Conservation (phyloP, 1,140 invertebrate genomes). For the Mya arenaria region DNA sequence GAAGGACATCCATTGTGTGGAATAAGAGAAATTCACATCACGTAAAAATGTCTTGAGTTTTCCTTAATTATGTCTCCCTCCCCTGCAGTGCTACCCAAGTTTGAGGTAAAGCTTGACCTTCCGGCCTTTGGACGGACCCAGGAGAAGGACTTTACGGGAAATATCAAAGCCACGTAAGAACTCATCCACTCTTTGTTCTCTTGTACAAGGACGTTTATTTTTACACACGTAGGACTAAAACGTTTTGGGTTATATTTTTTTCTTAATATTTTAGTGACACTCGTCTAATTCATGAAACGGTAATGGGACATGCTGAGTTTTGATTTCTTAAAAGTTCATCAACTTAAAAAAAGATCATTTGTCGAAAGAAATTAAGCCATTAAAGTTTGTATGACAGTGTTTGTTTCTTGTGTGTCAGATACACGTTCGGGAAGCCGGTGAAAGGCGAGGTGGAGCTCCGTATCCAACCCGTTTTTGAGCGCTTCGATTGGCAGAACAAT, state of each 20-base stretch:
- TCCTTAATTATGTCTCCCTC: not conserved
- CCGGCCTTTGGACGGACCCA: conserved; percentile 48
- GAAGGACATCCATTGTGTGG: too few species aligned
- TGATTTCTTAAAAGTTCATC: too few species aligned
- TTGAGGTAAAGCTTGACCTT: conserved; percentile 55
- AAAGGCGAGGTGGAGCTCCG: conserved; percentile 24
- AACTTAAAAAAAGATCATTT: too few species aligned
- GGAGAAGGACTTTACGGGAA: conserved; percentile 42
- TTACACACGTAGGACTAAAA: not conserved
- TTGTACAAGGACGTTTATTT: not conserved
- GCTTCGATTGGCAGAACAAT: conserved; percentile 32
- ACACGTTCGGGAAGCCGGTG: conserved; percentile 49
- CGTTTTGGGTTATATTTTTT: too few species aligned
- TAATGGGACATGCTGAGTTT: too few species aligned
- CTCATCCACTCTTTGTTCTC: not conserved
- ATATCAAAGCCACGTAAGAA: conserved; percentile 57
- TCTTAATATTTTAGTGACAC: too few species aligned
- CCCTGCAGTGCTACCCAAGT: conserved; percentile 56
- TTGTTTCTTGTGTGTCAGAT: too few species aligned
- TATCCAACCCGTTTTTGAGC: conserved; percentile 3
- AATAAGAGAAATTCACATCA: too few species aligned
- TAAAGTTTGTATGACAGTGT: too few species aligned
- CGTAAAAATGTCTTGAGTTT: not conserved
- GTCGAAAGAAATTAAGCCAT: too few species aligned
- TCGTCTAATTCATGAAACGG: too few species aligned